Base-by-base conservation (phyloP, 2,797 vertebrate genomes). In the Mus caroli region DNA sequence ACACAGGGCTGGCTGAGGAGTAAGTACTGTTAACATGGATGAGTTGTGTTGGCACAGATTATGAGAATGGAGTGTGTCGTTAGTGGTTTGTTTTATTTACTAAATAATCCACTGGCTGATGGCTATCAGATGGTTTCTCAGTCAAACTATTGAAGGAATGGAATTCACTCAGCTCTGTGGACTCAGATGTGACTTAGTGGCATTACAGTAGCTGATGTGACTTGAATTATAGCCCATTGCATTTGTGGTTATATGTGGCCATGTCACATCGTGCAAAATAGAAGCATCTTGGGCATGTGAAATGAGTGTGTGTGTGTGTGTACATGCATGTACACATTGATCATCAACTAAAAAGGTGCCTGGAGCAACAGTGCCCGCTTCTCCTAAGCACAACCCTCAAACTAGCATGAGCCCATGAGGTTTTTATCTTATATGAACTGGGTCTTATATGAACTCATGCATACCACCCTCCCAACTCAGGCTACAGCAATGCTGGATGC, bases 111-210 rank as follows among this genome's bases (percentile, higher is more conserved):
- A 34, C 15, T 34, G 9, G 83, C 83, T 62, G 62, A 95, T 92
- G 83, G 54, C 0, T 43, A 79, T 89, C 95, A 95, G 89, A 86
- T 69, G 95, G 89, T 43, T 34, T 91, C 79, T 28, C 78, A 71
- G 1, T 43, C 2, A 22, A 43, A 76, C 20, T 28, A 22, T 20
- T 71, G 58, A 34, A 87, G 73, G 12, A 60, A 75, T 8, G 8
- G 31, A 34, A 26, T 37, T 80, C 64, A 73, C 84, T 31, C 11
- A 7, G 34, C 43, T 37, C 0, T 64, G 31, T 78, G 31, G 78
- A 46, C 52, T 64, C 34, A 7, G 24, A 67, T 11, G 40, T n/a
- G 6, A 58, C 56, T 67, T 17, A 5, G 0, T 22, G 79, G 10
- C 37, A 43, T 82, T 75, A 26, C 26, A n/a, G 40, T 37, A 37